phyloP scores from a whole-genome alignment of 2,888 invertebrate genomes.

The Eupeodes latifasciatus region DNA sequence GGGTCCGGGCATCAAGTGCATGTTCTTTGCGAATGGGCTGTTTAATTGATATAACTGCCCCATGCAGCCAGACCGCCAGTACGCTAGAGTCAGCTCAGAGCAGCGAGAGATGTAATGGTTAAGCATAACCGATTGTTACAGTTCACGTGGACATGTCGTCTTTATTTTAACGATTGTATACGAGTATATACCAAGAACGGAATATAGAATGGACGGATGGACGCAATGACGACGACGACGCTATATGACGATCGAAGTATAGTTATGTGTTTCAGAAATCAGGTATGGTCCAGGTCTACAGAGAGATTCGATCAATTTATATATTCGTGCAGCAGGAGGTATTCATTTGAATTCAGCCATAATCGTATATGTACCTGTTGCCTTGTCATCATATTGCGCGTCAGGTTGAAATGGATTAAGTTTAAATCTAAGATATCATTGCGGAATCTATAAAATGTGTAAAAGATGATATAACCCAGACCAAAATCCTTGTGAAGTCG shows the following conservation, averaged over 20 bases:
- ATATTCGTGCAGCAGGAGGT: conserved; percentile 60
- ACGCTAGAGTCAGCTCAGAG: no score
- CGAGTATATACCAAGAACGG: background rate
- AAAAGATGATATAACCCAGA: background rate
- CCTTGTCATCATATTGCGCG: conserved; percentile 46
- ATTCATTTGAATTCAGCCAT: conserved; percentile 46
- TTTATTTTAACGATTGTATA: conserved; percentile 45
- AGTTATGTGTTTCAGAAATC: background rate
- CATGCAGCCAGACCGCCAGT: no score
- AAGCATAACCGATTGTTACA: conserved; percentile 63
- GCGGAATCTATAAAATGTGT: background rate
- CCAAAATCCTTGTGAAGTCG: conserved; percentile 55
- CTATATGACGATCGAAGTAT: no score
- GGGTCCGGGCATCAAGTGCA: conserved; percentile 39
- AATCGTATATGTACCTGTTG: conserved; percentile 57
- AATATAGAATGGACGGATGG: no score
- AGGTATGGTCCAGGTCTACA: conserved; percentile 11
- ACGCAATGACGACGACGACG: background rate
- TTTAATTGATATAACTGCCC: conserved; percentile 73
- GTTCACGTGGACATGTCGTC: conserved; percentile 61
- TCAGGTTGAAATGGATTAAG: conserved; percentile 58
- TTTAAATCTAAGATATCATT: conserved; percentile 44
- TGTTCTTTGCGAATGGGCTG: conserved; percentile 64
- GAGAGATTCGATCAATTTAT: conserved; percentile 30
- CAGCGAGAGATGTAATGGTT: conserved; percentile 58